A percentile compares a stretch with the other conserved stretches of the same genome.
Conservation (phyloP, 1,140 invertebrate species). For the Zaprionus gabonicus region DNA sequence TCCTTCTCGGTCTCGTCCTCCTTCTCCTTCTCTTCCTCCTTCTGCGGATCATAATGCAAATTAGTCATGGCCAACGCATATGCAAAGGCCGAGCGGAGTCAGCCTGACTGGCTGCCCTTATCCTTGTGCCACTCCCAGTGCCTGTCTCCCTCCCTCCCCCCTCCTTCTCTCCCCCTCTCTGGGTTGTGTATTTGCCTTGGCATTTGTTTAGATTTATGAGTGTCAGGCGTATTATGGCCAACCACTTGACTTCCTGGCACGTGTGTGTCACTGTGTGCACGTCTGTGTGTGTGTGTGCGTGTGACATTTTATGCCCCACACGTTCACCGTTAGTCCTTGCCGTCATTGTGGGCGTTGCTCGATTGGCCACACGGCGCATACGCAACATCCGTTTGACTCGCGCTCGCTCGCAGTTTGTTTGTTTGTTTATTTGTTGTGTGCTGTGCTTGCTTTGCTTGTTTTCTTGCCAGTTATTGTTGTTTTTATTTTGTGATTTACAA, state of each 20-base stretch:
- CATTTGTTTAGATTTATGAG: conserved; percentile 81
- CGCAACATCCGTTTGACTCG: conserved; percentile 69
- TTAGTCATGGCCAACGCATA: conserved; percentile 80
- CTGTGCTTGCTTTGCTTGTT: conserved; percentile 17
- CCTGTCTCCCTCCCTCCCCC: neutral
- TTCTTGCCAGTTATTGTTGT: neutral
- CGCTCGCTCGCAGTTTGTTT: conserved; percentile 28
- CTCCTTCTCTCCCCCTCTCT: neutral
- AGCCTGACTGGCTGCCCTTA: neutral
- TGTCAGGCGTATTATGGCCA: conserved; percentile 81
- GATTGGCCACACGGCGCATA: conserved; percentile 67
- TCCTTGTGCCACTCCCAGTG: conserved; percentile 1
- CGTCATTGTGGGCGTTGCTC: conserved; percentile 60
- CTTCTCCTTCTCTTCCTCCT: conserved; percentile 2
- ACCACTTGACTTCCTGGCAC: conserved; percentile 84
- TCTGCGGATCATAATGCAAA: conserved; percentile 73
- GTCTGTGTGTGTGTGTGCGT: conserved; percentile 30
- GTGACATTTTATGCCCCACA: conserved; percentile 75
- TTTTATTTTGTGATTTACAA: conserved; percentile 43
- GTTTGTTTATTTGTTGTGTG: conserved; percentile 26
- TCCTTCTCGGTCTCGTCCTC: neutral
- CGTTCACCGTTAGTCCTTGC: conserved; percentile 38
- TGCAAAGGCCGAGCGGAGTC: conserved; percentile 47
- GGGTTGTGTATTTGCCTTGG: conserved; percentile 53
- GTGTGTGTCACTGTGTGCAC: conserved; percentile 55